Evolutionary conservation across 2,113 vertebrate genomes (phyloP).

Genomic region (Laterallus jamaicensis): DNA sequence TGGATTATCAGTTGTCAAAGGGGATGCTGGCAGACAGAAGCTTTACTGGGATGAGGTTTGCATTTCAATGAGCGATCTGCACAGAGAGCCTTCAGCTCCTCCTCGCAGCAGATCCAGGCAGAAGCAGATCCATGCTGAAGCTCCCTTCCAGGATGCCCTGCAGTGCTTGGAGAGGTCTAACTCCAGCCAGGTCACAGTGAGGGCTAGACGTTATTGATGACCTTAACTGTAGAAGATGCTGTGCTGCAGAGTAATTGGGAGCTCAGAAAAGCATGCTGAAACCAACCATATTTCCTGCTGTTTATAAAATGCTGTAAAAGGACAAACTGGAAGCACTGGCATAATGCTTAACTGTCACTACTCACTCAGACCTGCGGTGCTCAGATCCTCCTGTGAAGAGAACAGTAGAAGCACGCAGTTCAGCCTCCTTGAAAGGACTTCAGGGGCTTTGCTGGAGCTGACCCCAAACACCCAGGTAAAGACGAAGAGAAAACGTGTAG

Average conservation of each 20-base stretch:
- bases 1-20: constrained; percentile 57
- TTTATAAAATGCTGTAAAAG: not conserved
- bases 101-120: not conserved
- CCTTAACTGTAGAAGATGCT: not conserved
- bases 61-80: constrained; percentile 59
- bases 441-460: not conserved
- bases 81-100: constrained; percentile 1
- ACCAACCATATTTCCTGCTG: not conserved
- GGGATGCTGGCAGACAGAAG: constrained; percentile 44
- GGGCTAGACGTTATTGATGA: not conserved
- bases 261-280: not conserved
- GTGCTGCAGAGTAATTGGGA: not conserved
- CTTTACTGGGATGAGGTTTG: constrained; percentile 41
- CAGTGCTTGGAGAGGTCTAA: not conserved
- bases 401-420: not conserved
- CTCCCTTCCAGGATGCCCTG: not conserved
- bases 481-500: fast-evolving
- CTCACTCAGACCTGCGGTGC: not conserved
- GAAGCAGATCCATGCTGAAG: not conserved
- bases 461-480: not conserved
- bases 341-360: not conserved
- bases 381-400: not conserved
- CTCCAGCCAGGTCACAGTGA: not conserved
- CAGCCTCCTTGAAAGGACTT: not conserved
- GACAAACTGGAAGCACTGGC: not conserved